Conservation (phyloP, 2,113 vertebrate genomes). For the Ameiurus melas region DNA sequence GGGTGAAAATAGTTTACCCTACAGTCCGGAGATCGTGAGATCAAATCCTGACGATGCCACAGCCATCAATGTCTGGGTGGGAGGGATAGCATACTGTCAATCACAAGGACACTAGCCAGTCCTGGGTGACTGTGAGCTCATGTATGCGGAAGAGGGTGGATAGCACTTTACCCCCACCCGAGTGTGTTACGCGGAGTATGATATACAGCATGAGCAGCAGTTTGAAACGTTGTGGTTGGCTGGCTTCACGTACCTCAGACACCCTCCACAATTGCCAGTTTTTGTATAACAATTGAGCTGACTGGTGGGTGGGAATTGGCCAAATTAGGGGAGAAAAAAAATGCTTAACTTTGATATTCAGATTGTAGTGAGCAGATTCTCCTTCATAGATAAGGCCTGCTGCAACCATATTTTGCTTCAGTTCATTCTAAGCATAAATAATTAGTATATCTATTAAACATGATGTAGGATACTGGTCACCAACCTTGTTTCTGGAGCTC, state of each 20-base stretch:
- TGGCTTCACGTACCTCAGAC: background rate
- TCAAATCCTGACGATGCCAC: background rate
- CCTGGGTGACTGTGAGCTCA: background rate
- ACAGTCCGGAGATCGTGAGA: background rate
- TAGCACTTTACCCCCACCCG: background rate
- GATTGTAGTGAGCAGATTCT: background rate
- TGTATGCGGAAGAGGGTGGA: background rate
- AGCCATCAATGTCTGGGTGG: background rate
- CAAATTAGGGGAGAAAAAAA: background rate
- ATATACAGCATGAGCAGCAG: background rate
- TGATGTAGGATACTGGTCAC: background rate
- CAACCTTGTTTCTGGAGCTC: too few relatives aligned
- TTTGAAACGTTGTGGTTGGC: background rate
- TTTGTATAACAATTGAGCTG: background rate
- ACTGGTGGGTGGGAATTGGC: background rate
- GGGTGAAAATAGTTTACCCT: background rate
- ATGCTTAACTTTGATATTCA: background rate
- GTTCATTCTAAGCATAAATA: background rate
- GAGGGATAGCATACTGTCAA: background rate
- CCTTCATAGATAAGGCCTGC: background rate
- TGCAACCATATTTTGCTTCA: background rate
- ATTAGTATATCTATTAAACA: background rate
- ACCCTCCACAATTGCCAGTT: background rate
- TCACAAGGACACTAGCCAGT: background rate
- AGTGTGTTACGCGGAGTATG: background rate